Evolutionary conservation across 2,888 invertebrate species (phyloP), one percentile per base, ranked within the genome.

Genomic region (Eledona agricola): DNA sequence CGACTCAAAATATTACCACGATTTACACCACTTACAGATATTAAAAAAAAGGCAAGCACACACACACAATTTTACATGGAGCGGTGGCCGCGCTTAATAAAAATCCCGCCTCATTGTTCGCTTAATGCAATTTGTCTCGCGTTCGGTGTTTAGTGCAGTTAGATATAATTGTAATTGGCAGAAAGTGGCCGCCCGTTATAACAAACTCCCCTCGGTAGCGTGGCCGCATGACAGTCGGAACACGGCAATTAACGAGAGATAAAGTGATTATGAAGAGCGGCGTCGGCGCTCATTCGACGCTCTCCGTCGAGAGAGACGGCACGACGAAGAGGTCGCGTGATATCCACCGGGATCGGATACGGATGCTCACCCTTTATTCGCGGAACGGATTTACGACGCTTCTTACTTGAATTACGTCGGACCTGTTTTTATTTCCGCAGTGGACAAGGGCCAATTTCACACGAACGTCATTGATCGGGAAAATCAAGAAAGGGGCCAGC

Each of bases 211-310:
- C 50, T 38, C 40, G 34, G 42, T 40, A 45, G 53, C 56, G 49
- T 23, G 35, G 55, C 50, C 53, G 40, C 55, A 55, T 59, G 62
- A 63, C 66, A 64, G 57, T 60, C 60, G 66, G 60, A 67, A 65
- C 63, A 60, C 59, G 62, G 63, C 66, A 69, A 69, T 69, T 69
- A 69, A 66, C 67, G 58, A 57, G 63, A 67, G 67, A 67, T 69
- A 68, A 69, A 67, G 67, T 64, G 67, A 68, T 69, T 68, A 68
- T 65, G 63, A 62, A 63, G 62, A 60, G 53, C 58, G 51, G 55
- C 26, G n/a, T n/a, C n/a, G 32, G 26, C 37, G 42, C 25, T 28
- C 40, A 15, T 15, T 42, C 13, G 20, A 37, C 26, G 13, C 16
- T 17, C 10, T 5, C 4, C 6, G 16, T 3, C 4, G 31, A 45